Conservation (phyloP, 2,888 invertebrate species). For the Peribatodes rhomboidaria region DNA sequence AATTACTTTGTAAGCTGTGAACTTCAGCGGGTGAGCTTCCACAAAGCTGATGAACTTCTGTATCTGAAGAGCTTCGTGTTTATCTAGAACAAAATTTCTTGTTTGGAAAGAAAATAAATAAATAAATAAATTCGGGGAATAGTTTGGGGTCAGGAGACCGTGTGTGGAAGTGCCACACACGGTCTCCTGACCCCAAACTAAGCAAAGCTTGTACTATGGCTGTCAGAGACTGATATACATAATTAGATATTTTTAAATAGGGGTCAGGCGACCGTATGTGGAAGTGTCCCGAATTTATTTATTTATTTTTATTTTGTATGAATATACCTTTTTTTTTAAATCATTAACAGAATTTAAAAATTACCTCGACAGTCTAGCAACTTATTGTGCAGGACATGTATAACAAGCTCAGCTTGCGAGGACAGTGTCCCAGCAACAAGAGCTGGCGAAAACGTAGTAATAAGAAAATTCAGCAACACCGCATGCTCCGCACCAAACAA, state of each 20-base stretch:
- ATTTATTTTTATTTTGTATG: no score
- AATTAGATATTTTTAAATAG: no score
- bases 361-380: constrained; percentile 3
- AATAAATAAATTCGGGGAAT: no score
- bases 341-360: background rate
- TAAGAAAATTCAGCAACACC: background rate
- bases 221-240: no score
- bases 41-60: constrained; percentile 2
- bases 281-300: no score
- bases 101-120: no score
- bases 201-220: no score
- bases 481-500: background rate
- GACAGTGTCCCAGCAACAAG: constrained; percentile 1
- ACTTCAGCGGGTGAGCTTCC: constrained; percentile 8
- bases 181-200: no score
- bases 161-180: no score
- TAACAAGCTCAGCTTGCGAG: background rate
- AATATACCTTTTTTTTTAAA: no score
- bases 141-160: no score
- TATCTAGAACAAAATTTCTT: constrained; percentile 5
- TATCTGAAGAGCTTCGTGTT: background rate
- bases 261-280: no score
- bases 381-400: constrained; percentile 4
- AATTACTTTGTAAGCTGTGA: background rate
- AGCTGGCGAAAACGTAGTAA: background rate